Conservation (phyloP, 2,888 invertebrate genomes). For the Campoletis raptor region DNA sequence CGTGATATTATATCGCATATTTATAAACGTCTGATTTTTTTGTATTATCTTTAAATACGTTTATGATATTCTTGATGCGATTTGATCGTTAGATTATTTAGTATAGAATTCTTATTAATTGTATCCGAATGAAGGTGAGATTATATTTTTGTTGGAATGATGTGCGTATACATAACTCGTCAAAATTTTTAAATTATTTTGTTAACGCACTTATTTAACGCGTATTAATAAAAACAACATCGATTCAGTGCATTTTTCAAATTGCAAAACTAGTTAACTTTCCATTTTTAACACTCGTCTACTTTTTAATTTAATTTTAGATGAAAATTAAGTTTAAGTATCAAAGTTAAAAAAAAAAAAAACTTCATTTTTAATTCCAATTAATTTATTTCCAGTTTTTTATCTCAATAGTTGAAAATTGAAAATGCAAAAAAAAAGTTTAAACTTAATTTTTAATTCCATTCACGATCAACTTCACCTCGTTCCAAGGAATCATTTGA, state of each 20-base stretch:
- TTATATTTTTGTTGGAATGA: background rate
- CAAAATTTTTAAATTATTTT: background rate
- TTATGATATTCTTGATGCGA: slow-evolving; percentile 28
- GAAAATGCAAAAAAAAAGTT: too few species aligned
- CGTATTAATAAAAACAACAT: background rate
- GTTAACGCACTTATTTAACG: background rate
- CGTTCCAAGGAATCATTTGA: too few species aligned
- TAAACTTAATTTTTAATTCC: too few species aligned
- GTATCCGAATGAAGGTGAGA: background rate
- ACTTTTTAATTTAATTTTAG: background rate
- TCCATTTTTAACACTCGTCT: background rate
- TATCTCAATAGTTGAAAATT: too few species aligned
- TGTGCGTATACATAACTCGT: background rate
- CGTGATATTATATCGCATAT: background rate
- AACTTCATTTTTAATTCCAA: too few species aligned
- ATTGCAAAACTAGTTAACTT: background rate
- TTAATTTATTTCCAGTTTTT: too few species aligned
- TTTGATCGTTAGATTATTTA: slow-evolving; percentile 27
- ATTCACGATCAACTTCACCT: too few species aligned
- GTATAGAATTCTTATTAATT: background rate
- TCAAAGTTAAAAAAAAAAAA: background rate
- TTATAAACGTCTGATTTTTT: background rate
- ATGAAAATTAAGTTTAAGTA: background rate
- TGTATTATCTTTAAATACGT: slow-evolving; percentile 32
- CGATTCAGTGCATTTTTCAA: background rate